phyloP scores from a whole-genome alignment of 2,797 vertebrate species.

The Acestrorhynchus altus region DNA sequence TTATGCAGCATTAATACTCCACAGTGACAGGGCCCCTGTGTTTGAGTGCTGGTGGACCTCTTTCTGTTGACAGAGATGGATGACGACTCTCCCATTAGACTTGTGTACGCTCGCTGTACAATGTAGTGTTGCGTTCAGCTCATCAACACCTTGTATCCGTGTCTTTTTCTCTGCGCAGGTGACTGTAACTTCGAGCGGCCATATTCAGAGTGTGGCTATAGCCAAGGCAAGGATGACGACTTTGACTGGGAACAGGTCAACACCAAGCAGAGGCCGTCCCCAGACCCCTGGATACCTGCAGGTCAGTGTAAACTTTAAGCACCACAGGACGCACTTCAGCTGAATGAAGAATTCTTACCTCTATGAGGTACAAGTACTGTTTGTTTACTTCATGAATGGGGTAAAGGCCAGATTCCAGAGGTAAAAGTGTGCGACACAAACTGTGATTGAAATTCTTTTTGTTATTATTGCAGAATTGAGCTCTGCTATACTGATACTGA shows the following conservation, averaged over 20 bases:
- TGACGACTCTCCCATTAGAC: constrained; percentile 37
- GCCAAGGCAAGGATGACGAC: constrained; percentile 89
- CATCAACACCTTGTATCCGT: constrained; percentile 31
- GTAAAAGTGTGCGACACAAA: too few species aligned
- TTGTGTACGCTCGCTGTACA: not conserved
- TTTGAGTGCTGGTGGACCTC: constrained; percentile 47
- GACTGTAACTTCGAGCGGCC: constrained; percentile 86
- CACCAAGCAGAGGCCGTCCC: constrained; percentile 71
- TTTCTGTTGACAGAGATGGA: constrained; percentile 47
- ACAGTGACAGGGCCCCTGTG: constrained; percentile 44
- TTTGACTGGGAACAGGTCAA: constrained; percentile 94
- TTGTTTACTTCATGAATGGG: too few species aligned
- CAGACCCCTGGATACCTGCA: constrained; percentile 85
- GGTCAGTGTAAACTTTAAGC: constrained; percentile 72
- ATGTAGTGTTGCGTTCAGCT: constrained; percentile 16
- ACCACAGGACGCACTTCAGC: not conserved
- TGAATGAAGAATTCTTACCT: not conserved
- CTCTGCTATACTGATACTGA: too few species aligned
- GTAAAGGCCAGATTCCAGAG: too few species aligned
- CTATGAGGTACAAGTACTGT: too few species aligned
- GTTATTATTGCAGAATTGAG: too few species aligned
- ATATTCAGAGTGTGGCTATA: constrained; percentile 83
- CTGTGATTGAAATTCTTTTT: too few species aligned
- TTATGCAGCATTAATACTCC: constrained; percentile 52
- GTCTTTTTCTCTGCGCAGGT: constrained; percentile 67